Evolutionary conservation across 2,113 vertebrate genomes (phyloP).

Genomic region (Oryctolagus cuniculus): mOryCun1.1 NC_091433.1:171773001-171773500

Average conservation of each 20-base stretch:
- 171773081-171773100: neutral
- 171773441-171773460: neutral
- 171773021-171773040: neutral
- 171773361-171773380: neutral
- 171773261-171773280: neutral
- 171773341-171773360: neutral
- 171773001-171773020: neutral
- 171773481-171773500: neutral
- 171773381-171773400: neutral
- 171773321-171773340: neutral
- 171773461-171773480: neutral
- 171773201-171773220: conserved; percentile 9
- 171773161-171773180: neutral
- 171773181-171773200: neutral
- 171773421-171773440: neutral
- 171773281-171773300: neutral
- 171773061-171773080: neutral
- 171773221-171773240: neutral
- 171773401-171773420: neutral
- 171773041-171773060: neutral
- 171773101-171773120: neutral
- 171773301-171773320: neutral
- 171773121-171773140: neutral
- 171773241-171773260: neutral
- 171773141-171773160: neutral